Evolutionary conservation across 2,113 vertebrate species (phyloP), one percentile per base, ranked within the genome.

Genomic region (Phrynocephalus versicolor): DNA sequence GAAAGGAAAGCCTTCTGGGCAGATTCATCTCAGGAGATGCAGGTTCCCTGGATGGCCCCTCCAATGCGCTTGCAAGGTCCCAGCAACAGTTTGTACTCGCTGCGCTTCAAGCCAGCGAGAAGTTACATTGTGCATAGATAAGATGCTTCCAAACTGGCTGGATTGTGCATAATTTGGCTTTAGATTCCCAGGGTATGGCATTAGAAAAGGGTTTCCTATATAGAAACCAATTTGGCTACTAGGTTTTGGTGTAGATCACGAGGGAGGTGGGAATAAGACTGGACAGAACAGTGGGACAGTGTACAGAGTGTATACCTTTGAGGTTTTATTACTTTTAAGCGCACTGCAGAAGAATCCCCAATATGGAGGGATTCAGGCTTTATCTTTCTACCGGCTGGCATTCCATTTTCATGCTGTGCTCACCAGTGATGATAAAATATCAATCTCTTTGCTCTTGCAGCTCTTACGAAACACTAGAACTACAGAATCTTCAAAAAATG

Each of bases 341-440:
- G 83, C 58, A 89, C 79, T 91, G 80, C 18, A 81, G 85, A 90
- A 84, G 89, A 73, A 55, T 45, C 73, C 81, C 83, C 80, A 88
- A 92, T 91, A 85, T 35, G 23, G 84, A 87, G 87, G 71, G 81
- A 92, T 92, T 0, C 0, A 88, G 87, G 85, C 57, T 37, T 90
- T 0, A 6, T 91, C 91, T 72, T 91, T 83, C 92, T 89, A 71
- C 87, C 92, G 88, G 87, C 94, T 92, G 92, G 89, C 93, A 93
- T 93, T 89, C 92, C 91, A 92, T 96, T 96, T 96, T 95, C 94
- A 95, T 95, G 91, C 95, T 94, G 88, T 81, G 93, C 94, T 96
- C 95, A 93, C 93, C 91, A 97, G 95, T 94, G 94, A 93, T 92
- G 93, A 81, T 93, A 96, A 94, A 90, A 88, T 95, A 95, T 96